Conservation (phyloP, 1,140 invertebrate species). For the Brachionus calyciflorus region DNA sequence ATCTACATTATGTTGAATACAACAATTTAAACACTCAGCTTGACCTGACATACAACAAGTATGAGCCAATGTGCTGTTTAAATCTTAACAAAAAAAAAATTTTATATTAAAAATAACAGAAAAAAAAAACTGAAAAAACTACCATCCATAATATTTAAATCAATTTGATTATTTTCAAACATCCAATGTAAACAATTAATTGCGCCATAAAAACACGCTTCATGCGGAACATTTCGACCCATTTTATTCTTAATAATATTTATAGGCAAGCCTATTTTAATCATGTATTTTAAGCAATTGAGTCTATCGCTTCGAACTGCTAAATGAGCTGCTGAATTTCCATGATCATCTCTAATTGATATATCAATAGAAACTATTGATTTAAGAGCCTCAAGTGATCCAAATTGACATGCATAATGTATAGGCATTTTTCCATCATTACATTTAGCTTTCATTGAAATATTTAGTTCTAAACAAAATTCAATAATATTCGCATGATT, state of each 20-base stretch:
- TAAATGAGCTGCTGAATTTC: conserved; percentile 36
- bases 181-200: conserved; percentile 39
- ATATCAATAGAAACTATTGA: not conserved
- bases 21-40: conserved; percentile 40
- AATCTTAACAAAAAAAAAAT: not conserved
- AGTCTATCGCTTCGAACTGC: not conserved
- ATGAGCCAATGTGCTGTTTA: conserved; percentile 25
- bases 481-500: conserved; percentile 22
- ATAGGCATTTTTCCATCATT: conserved; percentile 33
- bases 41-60: conserved; percentile 23
- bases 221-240: conserved; percentile 25
- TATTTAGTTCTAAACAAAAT: not conserved
- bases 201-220: not conserved
- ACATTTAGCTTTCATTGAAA: not conserved
- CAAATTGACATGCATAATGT: conserved; percentile 31
- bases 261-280: conserved; percentile 1
- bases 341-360: not conserved
- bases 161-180: conserved; percentile 4
- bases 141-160: not conserved
- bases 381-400: conserved; percentile 21
- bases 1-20: conserved; percentile 32
- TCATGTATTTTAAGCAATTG: conserved; percentile 34
- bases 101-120: not conserved
- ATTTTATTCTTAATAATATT: conserved; percentile 3
- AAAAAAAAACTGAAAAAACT: not conserved